Conservation (phyloP, 2,113 vertebrate species). For the Stegostoma tigrinum region DNA sequence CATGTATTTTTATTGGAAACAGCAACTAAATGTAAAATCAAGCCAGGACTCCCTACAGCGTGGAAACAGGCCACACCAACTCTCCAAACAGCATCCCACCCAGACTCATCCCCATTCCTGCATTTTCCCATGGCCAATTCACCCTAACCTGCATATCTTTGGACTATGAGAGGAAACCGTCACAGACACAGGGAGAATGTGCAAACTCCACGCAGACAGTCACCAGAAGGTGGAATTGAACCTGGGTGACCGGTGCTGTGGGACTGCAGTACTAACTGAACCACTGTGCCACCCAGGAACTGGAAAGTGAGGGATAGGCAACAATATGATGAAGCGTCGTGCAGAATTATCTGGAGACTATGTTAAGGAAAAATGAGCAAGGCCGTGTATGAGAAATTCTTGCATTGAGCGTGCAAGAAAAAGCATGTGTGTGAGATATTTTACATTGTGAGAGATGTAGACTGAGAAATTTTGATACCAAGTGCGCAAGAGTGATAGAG, state of each 20-base stretch:
- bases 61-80: too few relatives aligned
- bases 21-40: background rate
- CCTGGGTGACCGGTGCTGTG: background rate
- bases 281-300: background rate
- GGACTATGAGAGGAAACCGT: too few relatives aligned
- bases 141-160: too few relatives aligned
- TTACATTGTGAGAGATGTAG: background rate
- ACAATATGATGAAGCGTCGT: background rate
- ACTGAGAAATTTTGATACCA: background rate
- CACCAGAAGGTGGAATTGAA: too few relatives aligned
- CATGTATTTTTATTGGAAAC: background rate
- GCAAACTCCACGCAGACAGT: too few relatives aligned
- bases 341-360: background rate
- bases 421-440: background rate
- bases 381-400: background rate
- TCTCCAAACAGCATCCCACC: too few relatives aligned
- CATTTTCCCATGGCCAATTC: too few relatives aligned
- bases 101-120: too few relatives aligned
- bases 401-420: too few relatives aligned
- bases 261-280: too few relatives aligned
- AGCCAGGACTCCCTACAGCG: background rate
- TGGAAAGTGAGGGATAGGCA: background rate
- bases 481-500: too few relatives aligned
- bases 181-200: too few relatives aligned
- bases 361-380: background rate